Evolutionary conservation across 92 coral and sea anemone species (phyloP).

Genomic region (Galaxea fascicularis): DNA sequence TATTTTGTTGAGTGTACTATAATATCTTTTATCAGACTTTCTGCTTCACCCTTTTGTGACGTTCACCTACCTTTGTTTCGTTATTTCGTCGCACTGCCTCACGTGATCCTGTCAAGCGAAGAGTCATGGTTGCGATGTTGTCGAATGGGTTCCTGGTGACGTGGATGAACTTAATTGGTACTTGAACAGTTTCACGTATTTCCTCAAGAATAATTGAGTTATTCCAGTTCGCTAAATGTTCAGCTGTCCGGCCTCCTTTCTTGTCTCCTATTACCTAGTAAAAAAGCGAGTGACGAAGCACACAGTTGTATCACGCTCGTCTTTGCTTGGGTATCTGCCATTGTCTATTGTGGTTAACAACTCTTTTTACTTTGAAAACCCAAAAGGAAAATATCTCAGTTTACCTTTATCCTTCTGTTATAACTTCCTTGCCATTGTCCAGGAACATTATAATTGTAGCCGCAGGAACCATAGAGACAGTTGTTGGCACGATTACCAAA

Average conservation of each 20-base stretch:
- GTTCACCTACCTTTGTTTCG: conserved; percentile 5
- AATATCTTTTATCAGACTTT: neutral
- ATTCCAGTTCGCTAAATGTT: neutral
- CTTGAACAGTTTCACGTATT: conserved; percentile 24
- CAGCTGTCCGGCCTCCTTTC: conserved; percentile 63
- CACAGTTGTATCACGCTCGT: neutral
- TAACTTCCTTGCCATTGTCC: conserved; percentile 42
- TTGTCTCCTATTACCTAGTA: conserved; percentile 81
- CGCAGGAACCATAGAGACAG: neutral
- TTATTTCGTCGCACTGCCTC: conserved; percentile 4
- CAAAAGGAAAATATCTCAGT: neutral
- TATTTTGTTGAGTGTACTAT: too few species aligned
- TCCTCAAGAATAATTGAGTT: neutral
- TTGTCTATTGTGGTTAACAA: neutral
- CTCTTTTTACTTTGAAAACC: too few species aligned
- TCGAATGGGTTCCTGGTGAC: conserved; percentile 72
- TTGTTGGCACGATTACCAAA: conserved; percentile 36
- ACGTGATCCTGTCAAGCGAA: conserved; percentile 6
- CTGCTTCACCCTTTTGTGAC: too few species aligned
- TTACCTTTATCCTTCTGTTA: conserved; percentile 36
- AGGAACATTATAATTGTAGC: conserved; percentile 30
- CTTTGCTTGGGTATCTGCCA: neutral
- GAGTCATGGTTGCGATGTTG: conserved; percentile 55
- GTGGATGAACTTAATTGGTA: conserved; percentile 69
- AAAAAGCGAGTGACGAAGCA: neutral